Conservation (phyloP, 2,888 invertebrate genomes). For the Xanthostigma xanthostigma region DNA sequence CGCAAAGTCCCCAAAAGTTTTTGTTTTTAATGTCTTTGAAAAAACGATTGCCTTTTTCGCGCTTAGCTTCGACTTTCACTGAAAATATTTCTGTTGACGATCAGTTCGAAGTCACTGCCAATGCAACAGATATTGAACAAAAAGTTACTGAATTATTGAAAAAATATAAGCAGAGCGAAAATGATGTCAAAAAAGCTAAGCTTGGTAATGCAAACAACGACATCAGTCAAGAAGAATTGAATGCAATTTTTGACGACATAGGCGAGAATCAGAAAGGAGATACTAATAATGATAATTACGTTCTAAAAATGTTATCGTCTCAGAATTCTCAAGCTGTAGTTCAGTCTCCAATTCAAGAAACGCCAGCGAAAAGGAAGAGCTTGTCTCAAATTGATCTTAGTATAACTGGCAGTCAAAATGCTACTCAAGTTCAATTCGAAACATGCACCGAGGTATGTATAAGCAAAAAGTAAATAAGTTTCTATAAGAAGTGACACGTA, state of each 20-base stretch:
- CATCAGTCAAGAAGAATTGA: conserved; percentile 19
- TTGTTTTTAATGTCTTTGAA: conserved; percentile 46
- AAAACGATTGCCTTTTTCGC: conserved; percentile 39
- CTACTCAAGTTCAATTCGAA: conserved; percentile 35
- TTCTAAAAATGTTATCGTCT: conserved; percentile 52
- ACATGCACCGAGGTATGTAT: conserved; percentile 41
- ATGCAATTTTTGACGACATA: conserved; percentile 16
- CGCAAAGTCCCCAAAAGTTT: conserved; percentile 46
- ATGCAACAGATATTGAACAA: conserved; percentile 5
- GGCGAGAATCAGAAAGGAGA: conserved; percentile 31
- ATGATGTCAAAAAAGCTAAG: not conserved
- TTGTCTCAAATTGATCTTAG: too few species aligned
- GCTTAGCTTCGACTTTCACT: conserved; percentile 35
- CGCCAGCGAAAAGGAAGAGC: conserved; percentile 8
- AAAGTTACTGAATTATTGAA: conserved; percentile 9
- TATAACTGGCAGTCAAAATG: conserved; percentile 12
- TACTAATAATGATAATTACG: conserved; percentile 42
- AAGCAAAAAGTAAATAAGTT: conserved; percentile 9
- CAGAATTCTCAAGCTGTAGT: not conserved
- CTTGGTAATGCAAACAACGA: conserved; percentile 4
- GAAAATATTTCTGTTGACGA: conserved; percentile 20
- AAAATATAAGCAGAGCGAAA: conserved; percentile 6
- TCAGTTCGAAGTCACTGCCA: conserved; percentile 12
- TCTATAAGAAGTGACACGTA: conserved; percentile 9
- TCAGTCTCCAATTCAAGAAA: conserved; percentile 3